phyloP scores from a whole-genome alignment of 2,113 vertebrate species.

The Rhagologus leucostigma region DNA sequence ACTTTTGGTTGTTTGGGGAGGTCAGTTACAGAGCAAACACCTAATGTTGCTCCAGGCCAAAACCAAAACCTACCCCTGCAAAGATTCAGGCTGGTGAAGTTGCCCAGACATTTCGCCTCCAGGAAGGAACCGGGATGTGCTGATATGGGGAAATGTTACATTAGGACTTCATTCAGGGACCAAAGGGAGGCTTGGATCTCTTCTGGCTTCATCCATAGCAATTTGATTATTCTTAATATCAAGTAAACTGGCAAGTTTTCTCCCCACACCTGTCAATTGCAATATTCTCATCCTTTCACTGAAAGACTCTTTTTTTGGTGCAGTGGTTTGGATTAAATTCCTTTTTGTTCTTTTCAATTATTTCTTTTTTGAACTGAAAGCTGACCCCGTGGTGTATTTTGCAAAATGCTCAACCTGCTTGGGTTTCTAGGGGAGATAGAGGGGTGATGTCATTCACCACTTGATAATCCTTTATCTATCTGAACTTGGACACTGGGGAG shows the following conservation, averaged over 20 bases:
- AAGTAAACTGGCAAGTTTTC: not conserved
- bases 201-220: not conserved
- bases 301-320: not conserved
- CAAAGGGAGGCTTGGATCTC: not conserved
- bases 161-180: not conserved
- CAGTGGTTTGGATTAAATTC: not conserved
- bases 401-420: not conserved
- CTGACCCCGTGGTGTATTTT: not conserved
- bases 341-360: not conserved
- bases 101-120: not conserved
- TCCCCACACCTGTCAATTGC: not conserved
- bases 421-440: not conserved
- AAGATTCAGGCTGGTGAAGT: not conserved
- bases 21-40: not conserved
- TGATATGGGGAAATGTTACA: not conserved
- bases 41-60: not conserved
- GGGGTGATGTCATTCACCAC: slow-evolving; percentile 8
- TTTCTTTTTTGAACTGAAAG: not conserved
- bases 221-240: not conserved
- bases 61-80: not conserved
- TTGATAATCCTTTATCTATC: not conserved
- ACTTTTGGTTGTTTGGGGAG: not conserved
- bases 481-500: not conserved
- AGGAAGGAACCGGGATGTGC: not conserved
- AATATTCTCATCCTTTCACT: not conserved